Evolutionary conservation across 1,140 invertebrate species (phyloP).

Genomic region (Nephotettix cincticeps): DNA sequence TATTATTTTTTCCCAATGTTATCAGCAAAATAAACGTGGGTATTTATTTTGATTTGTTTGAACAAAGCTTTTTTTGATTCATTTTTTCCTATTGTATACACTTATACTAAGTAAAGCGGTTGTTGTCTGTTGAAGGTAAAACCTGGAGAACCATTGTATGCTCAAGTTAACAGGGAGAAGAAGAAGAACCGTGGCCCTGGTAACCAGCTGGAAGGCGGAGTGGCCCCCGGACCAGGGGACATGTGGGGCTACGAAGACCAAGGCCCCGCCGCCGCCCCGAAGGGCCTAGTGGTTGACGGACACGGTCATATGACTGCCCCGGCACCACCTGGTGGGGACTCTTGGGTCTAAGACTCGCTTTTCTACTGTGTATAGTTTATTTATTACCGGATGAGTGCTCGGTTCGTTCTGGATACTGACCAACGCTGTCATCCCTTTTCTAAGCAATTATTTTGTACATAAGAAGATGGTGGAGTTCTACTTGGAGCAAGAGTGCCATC

Average conservation of each 20-base stretch:
- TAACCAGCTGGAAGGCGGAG: constrained; percentile 60
- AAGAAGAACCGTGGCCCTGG: constrained; percentile 60
- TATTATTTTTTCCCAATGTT: too few relatives aligned
- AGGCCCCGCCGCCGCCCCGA: constrained; percentile 40
- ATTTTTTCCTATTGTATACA: too few relatives aligned
- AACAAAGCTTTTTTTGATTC: too few relatives aligned
- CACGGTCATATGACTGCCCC: constrained; percentile 42
- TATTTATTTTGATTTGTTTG: too few relatives aligned
- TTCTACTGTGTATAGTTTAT: constrained; percentile 12
- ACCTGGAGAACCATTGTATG: constrained; percentile 71
- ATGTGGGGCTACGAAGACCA: constrained; percentile 47
- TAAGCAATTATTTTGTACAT: constrained; percentile 9
- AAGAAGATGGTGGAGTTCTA: background rate
- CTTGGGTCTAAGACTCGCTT: constrained; percentile 52
- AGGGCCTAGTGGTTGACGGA: constrained; percentile 46
- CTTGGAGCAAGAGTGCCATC: background rate
- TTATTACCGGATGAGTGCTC: background rate
- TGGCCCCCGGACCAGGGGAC: constrained; percentile 51
- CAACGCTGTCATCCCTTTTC: constrained; percentile 3
- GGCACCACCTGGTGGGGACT: constrained; percentile 54
- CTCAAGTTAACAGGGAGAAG: constrained; percentile 78
- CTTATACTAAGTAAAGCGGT: too few relatives aligned
- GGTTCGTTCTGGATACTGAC: background rate
- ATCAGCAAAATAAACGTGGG: too few relatives aligned
- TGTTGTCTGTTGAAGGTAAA: constrained; percentile 56